phyloP scores from a whole-genome alignment of 2,113 vertebrate species.

The Steatornis caripensis region DNA sequence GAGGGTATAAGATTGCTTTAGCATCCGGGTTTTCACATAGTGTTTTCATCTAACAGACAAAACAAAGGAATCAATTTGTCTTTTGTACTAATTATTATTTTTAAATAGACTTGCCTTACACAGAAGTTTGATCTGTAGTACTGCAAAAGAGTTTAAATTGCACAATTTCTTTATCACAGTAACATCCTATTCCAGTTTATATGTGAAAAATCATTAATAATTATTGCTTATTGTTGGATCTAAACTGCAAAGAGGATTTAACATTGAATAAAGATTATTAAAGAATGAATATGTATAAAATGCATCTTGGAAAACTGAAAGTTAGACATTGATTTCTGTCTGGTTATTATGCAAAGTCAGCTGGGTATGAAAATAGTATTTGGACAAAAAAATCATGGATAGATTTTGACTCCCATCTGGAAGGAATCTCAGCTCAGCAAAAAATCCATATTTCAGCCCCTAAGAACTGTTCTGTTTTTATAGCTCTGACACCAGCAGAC shows the following conservation, averaged over 20 bases:
- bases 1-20: background rate
- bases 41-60: background rate
- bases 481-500: background rate
- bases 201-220: background rate
- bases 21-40: background rate
- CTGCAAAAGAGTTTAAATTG: background rate
- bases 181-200: background rate
- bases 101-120: background rate
- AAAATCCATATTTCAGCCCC: background rate
- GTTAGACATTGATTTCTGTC: background rate
- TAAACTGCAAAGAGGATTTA: background rate
- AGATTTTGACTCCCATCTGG: background rate
- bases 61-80: background rate
- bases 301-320: background rate
- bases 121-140: background rate
- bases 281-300: background rate
- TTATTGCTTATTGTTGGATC: background rate
- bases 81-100: background rate
- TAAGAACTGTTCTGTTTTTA: background rate
- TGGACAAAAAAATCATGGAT: background rate
- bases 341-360: background rate
- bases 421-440: background rate
- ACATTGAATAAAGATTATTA: background rate
- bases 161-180: background rate
- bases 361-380: background rate